Conservation (phyloP, 2,888 invertebrate genomes). For the Chirona hameri region DNA sequence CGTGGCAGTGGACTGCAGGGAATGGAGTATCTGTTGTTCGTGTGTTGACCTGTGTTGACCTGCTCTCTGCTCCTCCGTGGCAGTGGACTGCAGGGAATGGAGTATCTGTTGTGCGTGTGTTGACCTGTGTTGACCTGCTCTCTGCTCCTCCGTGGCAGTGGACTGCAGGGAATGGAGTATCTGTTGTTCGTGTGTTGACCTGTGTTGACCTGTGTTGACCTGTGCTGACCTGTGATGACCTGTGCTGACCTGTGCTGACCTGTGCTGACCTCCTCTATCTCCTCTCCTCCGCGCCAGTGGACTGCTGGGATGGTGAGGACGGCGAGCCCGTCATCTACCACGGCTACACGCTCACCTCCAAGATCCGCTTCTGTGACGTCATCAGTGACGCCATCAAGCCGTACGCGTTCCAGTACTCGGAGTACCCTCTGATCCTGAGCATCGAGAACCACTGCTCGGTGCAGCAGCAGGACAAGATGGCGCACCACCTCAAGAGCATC, state of each 20-base stretch:
- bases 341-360: constrained; percentile 53
- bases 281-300: constrained; percentile 52
- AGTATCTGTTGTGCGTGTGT: too few species aligned
- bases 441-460: constrained; percentile 53
- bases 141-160: too few species aligned
- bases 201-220: background rate
- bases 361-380: constrained; percentile 50
- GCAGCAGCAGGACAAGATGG: constrained; percentile 49
- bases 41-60: background rate
- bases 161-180: too few species aligned
- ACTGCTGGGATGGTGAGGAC: constrained; percentile 57
- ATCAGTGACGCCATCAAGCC: constrained; percentile 50
- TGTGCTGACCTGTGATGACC: too few species aligned
- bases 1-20: too few species aligned
- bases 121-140: background rate
- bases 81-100: too few species aligned
- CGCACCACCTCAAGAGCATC: constrained; percentile 48
- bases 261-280: too few species aligned
- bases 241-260: too few species aligned
- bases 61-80: too few species aligned
- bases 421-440: constrained; percentile 52
- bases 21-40: too few species aligned
- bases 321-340: constrained; percentile 59
- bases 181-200: too few species aligned
- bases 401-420: constrained; percentile 50